Evolutionary conservation across 1,140 invertebrate species (phyloP).

Genomic region (Hylaeus anthracinus): DNA sequence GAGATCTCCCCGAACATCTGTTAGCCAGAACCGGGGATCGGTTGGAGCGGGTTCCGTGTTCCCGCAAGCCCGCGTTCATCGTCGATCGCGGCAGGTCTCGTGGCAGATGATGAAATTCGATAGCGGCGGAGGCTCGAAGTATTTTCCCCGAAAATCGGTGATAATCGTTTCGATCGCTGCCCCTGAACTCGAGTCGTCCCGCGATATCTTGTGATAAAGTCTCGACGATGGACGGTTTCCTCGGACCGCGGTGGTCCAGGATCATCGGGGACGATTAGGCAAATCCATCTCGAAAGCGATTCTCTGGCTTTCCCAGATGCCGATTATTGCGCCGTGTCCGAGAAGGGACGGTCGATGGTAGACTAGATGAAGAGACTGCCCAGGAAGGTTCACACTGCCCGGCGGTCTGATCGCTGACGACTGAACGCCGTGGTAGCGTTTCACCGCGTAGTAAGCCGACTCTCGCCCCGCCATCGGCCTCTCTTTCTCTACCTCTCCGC

Average conservation of each 20-base stretch:
- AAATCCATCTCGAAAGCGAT: conserved; percentile 28
- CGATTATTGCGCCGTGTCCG: conserved; percentile 39
- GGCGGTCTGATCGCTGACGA: conserved; percentile 70
- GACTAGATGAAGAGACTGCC: conserved; percentile 56
- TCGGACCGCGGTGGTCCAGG: background rate
- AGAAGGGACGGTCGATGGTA: conserved; percentile 27
- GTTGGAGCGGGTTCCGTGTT: background rate
- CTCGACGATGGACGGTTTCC: background rate
- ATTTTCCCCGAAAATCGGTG: background rate
- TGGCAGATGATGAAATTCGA: background rate
- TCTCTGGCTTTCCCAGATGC: conserved; percentile 21
- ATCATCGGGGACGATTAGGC: background rate
- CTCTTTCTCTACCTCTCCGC: conserved; percentile 59
- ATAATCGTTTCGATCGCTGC: background rate
- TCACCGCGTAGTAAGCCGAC: conserved; percentile 70
- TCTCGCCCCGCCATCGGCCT: conserved; percentile 67
- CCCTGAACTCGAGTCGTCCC: too few species aligned
- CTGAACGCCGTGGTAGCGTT: conserved; percentile 68
- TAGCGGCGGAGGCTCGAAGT: background rate
- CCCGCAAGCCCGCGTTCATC: background rate
- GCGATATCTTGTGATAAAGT: background rate
- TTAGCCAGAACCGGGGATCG: background rate
- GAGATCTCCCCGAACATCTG: conserved; percentile 42
- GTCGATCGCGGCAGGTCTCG: background rate
- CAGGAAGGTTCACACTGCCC: conserved; percentile 68